Evolutionary conservation across 1,140 invertebrate species (phyloP).

Genomic region (Papilio machaon): DNA sequence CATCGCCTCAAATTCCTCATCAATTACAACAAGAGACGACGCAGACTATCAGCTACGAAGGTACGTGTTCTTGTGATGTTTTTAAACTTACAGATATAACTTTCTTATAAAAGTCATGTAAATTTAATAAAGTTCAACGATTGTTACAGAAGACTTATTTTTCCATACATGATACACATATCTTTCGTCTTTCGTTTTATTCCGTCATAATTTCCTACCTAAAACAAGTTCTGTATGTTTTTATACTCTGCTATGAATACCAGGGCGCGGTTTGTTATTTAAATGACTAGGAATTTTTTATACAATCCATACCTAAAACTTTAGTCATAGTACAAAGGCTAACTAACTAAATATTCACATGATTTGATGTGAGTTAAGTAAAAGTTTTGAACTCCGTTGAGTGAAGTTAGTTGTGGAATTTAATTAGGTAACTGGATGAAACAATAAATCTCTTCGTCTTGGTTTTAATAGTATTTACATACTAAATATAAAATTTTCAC

Average conservation of each 20-base stretch:
- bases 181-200: no score
- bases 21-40: conserved; percentile 88
- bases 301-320: neutral
- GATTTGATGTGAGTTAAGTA: conserved; percentile 8
- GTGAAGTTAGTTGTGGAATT: conserved; percentile 10
- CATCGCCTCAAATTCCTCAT: conserved; percentile 90
- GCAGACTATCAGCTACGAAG: conserved; percentile 80
- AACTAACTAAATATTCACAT: conserved; percentile 16
- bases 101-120: no score
- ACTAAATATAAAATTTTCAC: neutral
- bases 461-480: neutral
- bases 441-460: neutral
- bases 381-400: conserved; percentile 3
- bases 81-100: no score
- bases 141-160: no score
- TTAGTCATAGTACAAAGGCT: neutral
- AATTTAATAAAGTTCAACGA: no score
- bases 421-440: conserved; percentile 2
- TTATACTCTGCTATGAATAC: neutral
- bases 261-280: neutral
- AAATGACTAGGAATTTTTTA: neutral
- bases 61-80: conserved; percentile 37
- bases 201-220: no score
- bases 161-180: no score
- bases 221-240: neutral